Evolutionary conservation across 2,797 vertebrate species (phyloP), one percentile per base, ranked within the genome.

Genomic region (Leptoclinus maculatus): DNA sequence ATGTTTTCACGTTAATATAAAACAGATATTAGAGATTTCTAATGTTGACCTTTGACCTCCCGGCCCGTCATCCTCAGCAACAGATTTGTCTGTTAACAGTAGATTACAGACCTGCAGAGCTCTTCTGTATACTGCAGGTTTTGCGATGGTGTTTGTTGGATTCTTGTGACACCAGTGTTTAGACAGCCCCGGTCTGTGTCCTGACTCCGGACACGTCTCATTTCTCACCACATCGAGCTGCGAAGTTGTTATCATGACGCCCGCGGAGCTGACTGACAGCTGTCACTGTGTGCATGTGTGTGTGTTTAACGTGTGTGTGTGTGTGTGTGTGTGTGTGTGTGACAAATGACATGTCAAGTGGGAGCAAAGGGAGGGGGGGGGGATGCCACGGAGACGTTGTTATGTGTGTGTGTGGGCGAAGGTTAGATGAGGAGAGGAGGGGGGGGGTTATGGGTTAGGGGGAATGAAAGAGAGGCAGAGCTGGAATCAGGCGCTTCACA

Each of bases 211-310:
- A 84, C 62, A 47, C 58, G 23, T 67, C 77, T 76, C 68, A 59
- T 80, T 67, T 83, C 62, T 72, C 73, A 80, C 53, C 63, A 64
- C 39, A 74, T 71, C 53, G 4, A 65, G 19, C 59, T 49, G 76
- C 67, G 71, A 86, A 36, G 76, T 79, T 80, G 90, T 91, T 90
- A 79, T 86, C 82, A 87, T 90, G 88, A 74, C 78, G 16, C 66
- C 88, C 67, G 0, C 0, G 7, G 17, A 54, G 60, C 45, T 90
- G 86, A 92, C 56, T 90, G 92, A 92, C 89, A 91, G 88, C 87
- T 91, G 92, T 89, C 88, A 84, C 75, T 1, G 36, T 64, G 71
- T 7, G 66, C 3, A 68, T 63, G 78, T 43, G n/a, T 27, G 63
- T 2, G 71, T 66, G 78, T 47, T 58, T 57, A 45, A 83, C 75